These are phyloP conservation scores for Carapus acus DNA, from an alignment of 2,797 vertebrate species.

Conservation along the genomic window DNA sequence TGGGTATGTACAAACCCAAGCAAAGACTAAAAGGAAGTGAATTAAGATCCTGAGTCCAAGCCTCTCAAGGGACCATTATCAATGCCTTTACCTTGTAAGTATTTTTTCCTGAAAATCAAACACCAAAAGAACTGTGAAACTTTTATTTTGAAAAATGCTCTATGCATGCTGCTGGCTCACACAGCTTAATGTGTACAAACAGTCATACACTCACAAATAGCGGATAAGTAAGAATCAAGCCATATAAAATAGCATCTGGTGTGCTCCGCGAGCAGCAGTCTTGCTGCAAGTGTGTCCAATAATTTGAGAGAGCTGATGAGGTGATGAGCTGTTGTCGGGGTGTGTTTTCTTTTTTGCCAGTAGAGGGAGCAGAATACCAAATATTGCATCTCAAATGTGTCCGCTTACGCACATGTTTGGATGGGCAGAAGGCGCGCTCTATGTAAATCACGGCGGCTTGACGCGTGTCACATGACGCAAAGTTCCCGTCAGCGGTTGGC, in stretches of 20 bases:
- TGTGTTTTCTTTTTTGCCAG: slow-evolving; percentile 20
- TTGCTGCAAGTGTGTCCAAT: slow-evolving; percentile 8
- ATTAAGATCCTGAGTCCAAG: slow-evolving; percentile 94
- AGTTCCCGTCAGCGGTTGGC: not conserved
- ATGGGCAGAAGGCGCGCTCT: not conserved
- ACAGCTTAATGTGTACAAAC: slow-evolving; percentile 21
- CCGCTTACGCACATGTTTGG: slow-evolving; percentile 3
- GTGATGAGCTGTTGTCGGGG: slow-evolving; percentile 10
- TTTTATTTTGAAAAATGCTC: slow-evolving; percentile 40
- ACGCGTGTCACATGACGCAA: not conserved
- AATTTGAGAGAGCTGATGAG: not conserved
- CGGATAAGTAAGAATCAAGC: not conserved
- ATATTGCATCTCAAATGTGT: slow-evolving; percentile 8
- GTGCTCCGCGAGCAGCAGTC: slow-evolving; percentile 15
- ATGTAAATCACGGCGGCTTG: not conserved
- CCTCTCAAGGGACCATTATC: slow-evolving; percentile 94
- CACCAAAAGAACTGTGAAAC: slow-evolving; percentile 51
- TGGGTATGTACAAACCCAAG: slow-evolving; percentile 81
- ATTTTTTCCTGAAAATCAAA: slow-evolving; percentile 76
- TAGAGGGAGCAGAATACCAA: slow-evolving; percentile 26
- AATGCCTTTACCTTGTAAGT: slow-evolving; percentile 93
- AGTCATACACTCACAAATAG: not conserved
- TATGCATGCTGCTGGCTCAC: slow-evolving; percentile 63
- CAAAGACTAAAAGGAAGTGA: slow-evolving; percentile 89
- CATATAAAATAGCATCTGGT: not conserved